Conservation (phyloP, 2,797 vertebrate genomes). For the Hyperoplus lanceolatus region DNA sequence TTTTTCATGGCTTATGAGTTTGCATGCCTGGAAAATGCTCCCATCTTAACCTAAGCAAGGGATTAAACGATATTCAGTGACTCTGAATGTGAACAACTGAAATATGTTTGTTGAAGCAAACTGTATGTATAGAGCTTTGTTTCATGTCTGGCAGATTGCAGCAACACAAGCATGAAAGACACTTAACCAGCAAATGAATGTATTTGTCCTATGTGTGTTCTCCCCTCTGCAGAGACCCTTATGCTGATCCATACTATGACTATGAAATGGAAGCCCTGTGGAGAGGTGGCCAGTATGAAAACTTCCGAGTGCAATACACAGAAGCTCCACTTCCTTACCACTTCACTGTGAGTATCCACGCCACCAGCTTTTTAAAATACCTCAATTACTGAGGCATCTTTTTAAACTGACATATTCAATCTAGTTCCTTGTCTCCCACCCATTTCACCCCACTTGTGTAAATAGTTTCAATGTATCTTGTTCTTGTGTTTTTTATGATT, state of each 20-base stretch:
- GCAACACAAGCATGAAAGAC: not conserved
- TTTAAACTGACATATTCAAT: too few species aligned
- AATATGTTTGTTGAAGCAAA: not conserved
- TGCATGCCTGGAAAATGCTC: too few species aligned
- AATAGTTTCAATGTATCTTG: too few species aligned
- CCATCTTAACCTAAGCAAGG: too few species aligned
- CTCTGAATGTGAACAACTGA: not conserved
- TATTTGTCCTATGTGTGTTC: not conserved
- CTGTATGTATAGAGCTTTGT: not conserved
- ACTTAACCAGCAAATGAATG: not conserved
- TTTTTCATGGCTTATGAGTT: too few species aligned
- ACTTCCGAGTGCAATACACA: slow-evolving; percentile 98
- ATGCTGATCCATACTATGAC: slow-evolving; percentile 95
- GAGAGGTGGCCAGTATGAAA: slow-evolving; percentile 98
- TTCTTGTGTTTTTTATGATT: too few species aligned
- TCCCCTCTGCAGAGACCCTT: slow-evolving; percentile 89
- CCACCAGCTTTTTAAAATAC: not conserved
- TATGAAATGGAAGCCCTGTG: slow-evolving; percentile 96
- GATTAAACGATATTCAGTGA: too few species aligned
- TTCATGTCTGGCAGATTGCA: not conserved
- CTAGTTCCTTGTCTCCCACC: too few species aligned
- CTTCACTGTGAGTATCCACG: slow-evolving; percentile 89
- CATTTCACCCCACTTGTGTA: too few species aligned
- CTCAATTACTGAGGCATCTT: not conserved
- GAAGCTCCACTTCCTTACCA: slow-evolving; percentile 93